Evolutionary conservation across 2,888 invertebrate genomes (phyloP), one percentile per base, ranked within the genome.

Genomic region (Epirrita christyi): DNA sequence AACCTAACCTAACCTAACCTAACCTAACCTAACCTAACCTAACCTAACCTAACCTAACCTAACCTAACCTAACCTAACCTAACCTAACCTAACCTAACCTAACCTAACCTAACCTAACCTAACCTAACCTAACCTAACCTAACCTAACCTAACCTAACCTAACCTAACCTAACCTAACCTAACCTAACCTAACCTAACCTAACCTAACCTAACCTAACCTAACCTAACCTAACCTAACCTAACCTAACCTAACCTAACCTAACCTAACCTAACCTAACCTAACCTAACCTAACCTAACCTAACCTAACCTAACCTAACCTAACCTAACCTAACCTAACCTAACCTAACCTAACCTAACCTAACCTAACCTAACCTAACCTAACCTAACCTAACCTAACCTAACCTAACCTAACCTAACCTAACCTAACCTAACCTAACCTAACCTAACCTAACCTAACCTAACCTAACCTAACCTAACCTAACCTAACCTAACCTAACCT

Each of bases 361-460:
- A 64, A 63, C 64, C 58, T 58, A 58, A 54, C 61, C 55, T 55
- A 55, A 55, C 55, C 55, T 55, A 55, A 55, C 55, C 53, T 46
- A 46, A 49, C 44, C 49, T 55, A 55, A 55, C 49, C 49, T 56
- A 60, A 57, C 51, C 54, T 55, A 54, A 54, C 51, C 57, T 54
- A 48, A 48, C 41, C 40, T 11, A 11, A 37, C 37, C 37, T 37
- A 37, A 37, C 37, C 37, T 50, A 50, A 50, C 64, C 64, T 64
- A 61, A 61, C 64, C 64, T 58, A 61, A 58, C 58, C 61, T 63
- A 60, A 63, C 58, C 57, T 61, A 55, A 57, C 61, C 61, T 57
- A 42, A 42, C 42, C 42, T 42, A 42, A 42, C 42, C 42, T 42
- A 42, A 42, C 42, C 42, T 42, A 42, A 42, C 42, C 42, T 42